These are phyloP conservation scores for Alentia gelatinosa DNA, from an alignment of 2,888 invertebrate species.

Conservation along the genomic window DNA sequence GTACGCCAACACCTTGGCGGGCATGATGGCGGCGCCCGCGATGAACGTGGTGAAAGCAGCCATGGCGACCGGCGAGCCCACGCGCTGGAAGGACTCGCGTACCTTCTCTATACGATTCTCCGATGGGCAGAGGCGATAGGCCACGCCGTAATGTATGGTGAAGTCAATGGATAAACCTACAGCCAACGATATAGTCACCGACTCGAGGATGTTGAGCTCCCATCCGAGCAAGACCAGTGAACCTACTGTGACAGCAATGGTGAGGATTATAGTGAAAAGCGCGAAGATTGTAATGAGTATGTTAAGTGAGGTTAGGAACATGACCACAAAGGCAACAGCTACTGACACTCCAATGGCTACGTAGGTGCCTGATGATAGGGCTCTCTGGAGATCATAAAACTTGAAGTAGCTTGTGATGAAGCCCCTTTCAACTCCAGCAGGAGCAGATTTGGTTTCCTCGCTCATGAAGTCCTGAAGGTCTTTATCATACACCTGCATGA, in stretches of 20 bases:
- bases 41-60: slow-evolving; percentile 93
- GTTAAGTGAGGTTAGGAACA: slow-evolving; percentile 91
- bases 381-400: slow-evolving; percentile 93
- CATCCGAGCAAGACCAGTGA: slow-evolving; percentile 85
- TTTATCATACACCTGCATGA: slow-evolving; percentile 88
- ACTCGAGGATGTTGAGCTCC: slow-evolving; percentile 96
- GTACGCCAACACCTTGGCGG: slow-evolving; percentile 93
- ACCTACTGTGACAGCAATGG: slow-evolving; percentile 90
- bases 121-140: slow-evolving; percentile 84
- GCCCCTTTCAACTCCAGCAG: slow-evolving; percentile 88
- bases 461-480: slow-evolving; percentile 89
- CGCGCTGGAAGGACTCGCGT: slow-evolving; percentile 79
- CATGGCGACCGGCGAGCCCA: slow-evolving; percentile 91
- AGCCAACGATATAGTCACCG: slow-evolving; percentile 93
- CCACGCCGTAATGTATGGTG: slow-evolving; percentile 93
- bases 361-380: slow-evolving; percentile 91
- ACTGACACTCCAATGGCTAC: slow-evolving; percentile 90
- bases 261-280: slow-evolving; percentile 89
- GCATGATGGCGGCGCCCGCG: slow-evolving; percentile 93
- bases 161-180: slow-evolving; percentile 96
- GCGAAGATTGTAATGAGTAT: slow-evolving; percentile 90
- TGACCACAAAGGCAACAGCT: slow-evolving; percentile 87
- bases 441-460: slow-evolving; percentile 86
- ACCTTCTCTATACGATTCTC: slow-evolving; percentile 75
- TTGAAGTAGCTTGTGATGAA: slow-evolving; percentile 84